phyloP scores from a whole-genome alignment of 2,797 vertebrate genomes.

The Sardinella longiceps region DNA sequence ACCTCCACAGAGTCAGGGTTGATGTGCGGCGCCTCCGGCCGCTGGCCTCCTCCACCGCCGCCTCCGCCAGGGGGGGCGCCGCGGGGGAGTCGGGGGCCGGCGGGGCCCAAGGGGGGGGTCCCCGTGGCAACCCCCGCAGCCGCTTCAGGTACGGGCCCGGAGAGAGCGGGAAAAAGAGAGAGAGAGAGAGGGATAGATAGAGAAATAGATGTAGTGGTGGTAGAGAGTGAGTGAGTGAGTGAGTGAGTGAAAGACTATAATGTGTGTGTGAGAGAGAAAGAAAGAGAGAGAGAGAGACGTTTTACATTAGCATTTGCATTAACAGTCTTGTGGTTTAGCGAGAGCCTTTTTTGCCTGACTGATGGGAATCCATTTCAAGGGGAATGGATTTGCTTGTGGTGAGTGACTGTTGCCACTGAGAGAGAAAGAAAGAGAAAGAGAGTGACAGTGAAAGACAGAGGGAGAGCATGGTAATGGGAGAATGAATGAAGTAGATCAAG shows the following conservation, averaged over 20 bases:
- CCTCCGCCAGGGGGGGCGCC: conserved; percentile 45
- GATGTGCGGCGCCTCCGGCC: conserved; percentile 77
- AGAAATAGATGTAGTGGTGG: conserved; percentile 13
- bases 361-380: conserved; percentile 6
- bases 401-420: not conserved
- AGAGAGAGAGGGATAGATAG: not conserved
- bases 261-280: not conserved
- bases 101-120: conserved; percentile 57
- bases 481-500: conserved; percentile 36
- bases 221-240: conserved; percentile 32
- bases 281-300: conserved; percentile 5
- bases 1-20: conserved; percentile 83
- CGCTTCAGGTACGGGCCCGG: conserved; percentile 80
- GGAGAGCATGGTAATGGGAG: not conserved
- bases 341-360: conserved; percentile 7
- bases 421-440: not conserved
- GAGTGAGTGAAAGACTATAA: not conserved
- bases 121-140: conserved; percentile 71
- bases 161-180: conserved; percentile 31
- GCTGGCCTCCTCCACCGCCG: conserved; percentile 60
- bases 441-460: not conserved
- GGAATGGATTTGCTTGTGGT: conserved; percentile 5
- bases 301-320: not conserved
- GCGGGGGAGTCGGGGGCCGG: conserved; percentile 65
- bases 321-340: not conserved